phyloP scores from a whole-genome alignment of 1,140 invertebrate genomes.

The Zaprionus africanus region DNA sequence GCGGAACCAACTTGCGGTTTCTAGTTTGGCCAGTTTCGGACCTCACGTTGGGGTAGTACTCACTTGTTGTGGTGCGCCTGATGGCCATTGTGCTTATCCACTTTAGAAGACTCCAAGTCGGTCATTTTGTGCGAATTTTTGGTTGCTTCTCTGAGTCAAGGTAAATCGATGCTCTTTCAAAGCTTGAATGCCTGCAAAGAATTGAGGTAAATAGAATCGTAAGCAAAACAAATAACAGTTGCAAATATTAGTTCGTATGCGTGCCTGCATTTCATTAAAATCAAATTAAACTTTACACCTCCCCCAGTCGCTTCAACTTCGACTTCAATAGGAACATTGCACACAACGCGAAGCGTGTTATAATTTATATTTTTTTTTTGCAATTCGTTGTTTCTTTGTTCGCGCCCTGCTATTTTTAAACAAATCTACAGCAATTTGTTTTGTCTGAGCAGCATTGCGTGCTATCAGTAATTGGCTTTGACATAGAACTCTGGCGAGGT shows the following conservation, averaged over 20 bases:
- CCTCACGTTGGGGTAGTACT: conserved; percentile 17
- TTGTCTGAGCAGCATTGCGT: conserved; percentile 49
- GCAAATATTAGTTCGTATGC: conserved; percentile 43
- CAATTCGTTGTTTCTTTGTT: conserved; percentile 55
- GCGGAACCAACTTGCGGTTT: conserved; percentile 15
- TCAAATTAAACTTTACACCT: conserved; percentile 49
- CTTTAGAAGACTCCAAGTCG: conserved; percentile 63
- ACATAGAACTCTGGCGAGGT: conserved; percentile 71
- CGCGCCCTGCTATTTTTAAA: conserved; percentile 61
- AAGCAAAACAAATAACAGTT: conserved; percentile 44
- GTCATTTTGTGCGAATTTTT: conserved; percentile 55
- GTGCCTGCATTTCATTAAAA: conserved; percentile 71
- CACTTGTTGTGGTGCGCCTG: conserved; percentile 70
- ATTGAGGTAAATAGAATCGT: conserved; percentile 10
- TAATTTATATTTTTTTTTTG: conserved; percentile 43
- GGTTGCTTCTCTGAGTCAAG: conserved; percentile 21
- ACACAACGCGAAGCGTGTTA: conserved; percentile 56
- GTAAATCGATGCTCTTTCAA: conserved; percentile 16
- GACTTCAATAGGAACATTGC: conserved; percentile 38
- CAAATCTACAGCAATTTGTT: conserved; percentile 53
- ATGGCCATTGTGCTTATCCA: conserved; percentile 71
- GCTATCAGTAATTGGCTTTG: conserved; percentile 62
- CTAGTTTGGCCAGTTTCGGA: conserved; percentile 13
- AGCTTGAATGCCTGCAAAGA: conserved; percentile 43
- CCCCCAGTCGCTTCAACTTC: neutral